phyloP scores from a whole-genome alignment of 2,888 invertebrate genomes.

The Coelinius sp. region DNA sequence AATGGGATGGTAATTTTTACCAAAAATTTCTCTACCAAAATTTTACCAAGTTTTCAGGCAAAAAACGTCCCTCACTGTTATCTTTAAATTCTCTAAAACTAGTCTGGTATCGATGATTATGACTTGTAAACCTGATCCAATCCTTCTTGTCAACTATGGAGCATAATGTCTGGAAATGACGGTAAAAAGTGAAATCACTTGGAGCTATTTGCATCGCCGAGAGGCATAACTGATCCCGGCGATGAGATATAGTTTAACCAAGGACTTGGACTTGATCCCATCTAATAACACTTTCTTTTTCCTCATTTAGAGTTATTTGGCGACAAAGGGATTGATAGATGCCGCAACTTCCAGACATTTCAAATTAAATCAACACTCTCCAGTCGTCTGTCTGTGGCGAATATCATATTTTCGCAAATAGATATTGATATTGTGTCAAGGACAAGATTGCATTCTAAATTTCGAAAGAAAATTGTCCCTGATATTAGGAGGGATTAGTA shows the following conservation, averaged over 20 bases:
- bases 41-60: no score
- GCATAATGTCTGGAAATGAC: neutral
- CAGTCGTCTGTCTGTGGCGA: neutral
- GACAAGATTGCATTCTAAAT: no score
- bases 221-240: constrained; percentile 11
- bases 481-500: no score
- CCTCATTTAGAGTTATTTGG: neutral
- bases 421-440: no score
- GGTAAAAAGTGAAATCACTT: constrained; percentile 23
- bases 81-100: no score
- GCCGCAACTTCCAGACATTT: neutral
- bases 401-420: no score
- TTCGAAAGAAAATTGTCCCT: neutral
- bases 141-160: constrained; percentile 12
- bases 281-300: constrained; percentile 24
- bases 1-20: no score
- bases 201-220: constrained; percentile 24
- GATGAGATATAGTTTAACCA: constrained; percentile 15
- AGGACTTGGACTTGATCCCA: constrained; percentile 12
- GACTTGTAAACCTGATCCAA: neutral
- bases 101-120: no score
- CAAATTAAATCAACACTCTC: neutral
- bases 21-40: no score
- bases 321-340: neutral
- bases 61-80: no score